Evolutionary conservation across 2,888 invertebrate genomes (phyloP).

Genomic region (Lamellibrachia satsuma): DNA sequence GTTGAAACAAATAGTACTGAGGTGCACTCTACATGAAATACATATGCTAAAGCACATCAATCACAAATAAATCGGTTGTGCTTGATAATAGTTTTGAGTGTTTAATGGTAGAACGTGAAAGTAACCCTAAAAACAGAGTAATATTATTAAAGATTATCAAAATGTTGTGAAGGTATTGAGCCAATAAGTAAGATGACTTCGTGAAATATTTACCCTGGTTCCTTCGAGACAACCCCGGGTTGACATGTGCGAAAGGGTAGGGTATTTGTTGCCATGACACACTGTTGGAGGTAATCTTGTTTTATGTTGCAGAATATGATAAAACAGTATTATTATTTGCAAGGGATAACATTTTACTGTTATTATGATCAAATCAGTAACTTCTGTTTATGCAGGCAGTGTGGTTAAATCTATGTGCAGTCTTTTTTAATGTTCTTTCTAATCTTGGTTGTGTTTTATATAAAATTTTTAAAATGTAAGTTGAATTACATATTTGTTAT

Average conservation of each 20-base stretch:
- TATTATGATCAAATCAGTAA: neutral
- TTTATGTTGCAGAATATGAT: neutral
- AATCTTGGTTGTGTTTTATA: neutral
- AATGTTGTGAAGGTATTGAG: too few relatives aligned
- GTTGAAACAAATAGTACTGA: too few relatives aligned
- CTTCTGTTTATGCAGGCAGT: neutral
- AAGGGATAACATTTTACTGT: neutral
- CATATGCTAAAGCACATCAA: too few relatives aligned
- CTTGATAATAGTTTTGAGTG: too few relatives aligned
- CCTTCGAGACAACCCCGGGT: slow-evolving; percentile 66
- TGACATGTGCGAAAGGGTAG: slow-evolving; percentile 66
- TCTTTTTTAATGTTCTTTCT: neutral
- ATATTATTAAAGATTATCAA: too few relatives aligned
- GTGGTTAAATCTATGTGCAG: neutral
- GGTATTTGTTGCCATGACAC: slow-evolving; percentile 2
- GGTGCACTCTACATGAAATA: too few relatives aligned
- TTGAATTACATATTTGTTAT: neutral
- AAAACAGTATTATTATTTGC: neutral
- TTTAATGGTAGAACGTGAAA: too few relatives aligned
- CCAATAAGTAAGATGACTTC: slow-evolving; percentile 53
- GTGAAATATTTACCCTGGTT: slow-evolving; percentile 65
- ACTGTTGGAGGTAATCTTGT: neutral
- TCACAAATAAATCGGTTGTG: too few relatives aligned
- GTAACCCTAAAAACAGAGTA: too few relatives aligned
- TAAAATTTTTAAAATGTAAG: neutral